These are phyloP conservation scores for Thereva nobilitata DNA, from an alignment of 2,888 invertebrate genomes.

Conservation along the genomic window DNA sequence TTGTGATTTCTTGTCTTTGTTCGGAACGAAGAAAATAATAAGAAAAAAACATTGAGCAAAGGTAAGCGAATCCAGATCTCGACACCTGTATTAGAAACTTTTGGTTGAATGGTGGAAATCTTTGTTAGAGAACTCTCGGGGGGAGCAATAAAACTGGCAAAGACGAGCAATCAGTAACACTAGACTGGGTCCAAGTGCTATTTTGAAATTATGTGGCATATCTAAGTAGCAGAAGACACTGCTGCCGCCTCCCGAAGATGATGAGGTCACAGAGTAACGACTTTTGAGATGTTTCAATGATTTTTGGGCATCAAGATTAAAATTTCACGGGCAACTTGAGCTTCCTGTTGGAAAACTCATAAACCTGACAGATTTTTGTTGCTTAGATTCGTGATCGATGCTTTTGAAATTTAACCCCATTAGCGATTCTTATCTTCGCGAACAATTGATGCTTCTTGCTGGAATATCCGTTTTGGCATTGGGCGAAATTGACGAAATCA, in stretches of 20 bases:
- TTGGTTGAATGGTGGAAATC: background rate
- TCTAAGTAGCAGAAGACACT: conserved; percentile 34
- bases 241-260: background rate
- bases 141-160: background rate
- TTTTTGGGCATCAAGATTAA: conserved; percentile 36
- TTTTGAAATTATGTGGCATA: conserved; percentile 36
- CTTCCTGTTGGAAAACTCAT: conserved; percentile 37
- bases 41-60: conserved; percentile 4
- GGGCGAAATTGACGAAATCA: too few species aligned
- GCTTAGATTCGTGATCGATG: conserved; percentile 10
- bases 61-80: too few species aligned
- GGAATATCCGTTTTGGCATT: too few species aligned
- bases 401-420: background rate
- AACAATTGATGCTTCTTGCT: too few species aligned
- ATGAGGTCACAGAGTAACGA: conserved; percentile 19
- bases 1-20: conserved; percentile 23
- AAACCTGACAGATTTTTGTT: background rate
- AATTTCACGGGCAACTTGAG: conserved; percentile 41
- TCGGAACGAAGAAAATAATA: background rate
- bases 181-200: conserved; percentile 32
- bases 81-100: conserved; percentile 5
- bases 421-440: too few species aligned
- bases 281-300: conserved; percentile 21
- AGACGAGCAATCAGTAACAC: conserved; percentile 40
- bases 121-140: background rate